Evolutionary conservation across 2,888 invertebrate genomes (phyloP).

Genomic region (Cosmopolites sordidus): DNA sequence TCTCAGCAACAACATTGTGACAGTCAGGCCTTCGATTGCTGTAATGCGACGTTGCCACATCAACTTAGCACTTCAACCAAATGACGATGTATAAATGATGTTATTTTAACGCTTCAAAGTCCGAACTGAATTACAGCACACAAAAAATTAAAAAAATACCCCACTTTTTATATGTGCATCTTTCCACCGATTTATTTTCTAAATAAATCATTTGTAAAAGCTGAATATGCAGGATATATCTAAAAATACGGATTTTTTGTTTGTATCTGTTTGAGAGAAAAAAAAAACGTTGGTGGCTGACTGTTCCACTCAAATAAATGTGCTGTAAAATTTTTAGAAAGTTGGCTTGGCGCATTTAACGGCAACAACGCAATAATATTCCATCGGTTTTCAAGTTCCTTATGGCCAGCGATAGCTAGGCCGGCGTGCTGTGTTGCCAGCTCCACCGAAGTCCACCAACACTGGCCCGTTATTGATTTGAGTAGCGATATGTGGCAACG

Average conservation of each 20-base stretch:
- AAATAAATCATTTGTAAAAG: too few species aligned
- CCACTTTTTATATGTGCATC: too few species aligned
- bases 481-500: slow-evolving; percentile 41
- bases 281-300: too few species aligned
- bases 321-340: slow-evolving; percentile 1
- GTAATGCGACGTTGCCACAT: slow-evolving; percentile 11
- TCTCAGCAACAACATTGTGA: slow-evolving; percentile 13
- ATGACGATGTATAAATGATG: too few species aligned
- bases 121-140: too few species aligned
- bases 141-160: too few species aligned
- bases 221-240: too few species aligned
- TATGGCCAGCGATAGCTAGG: slow-evolving; percentile 22
- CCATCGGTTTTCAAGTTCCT: slow-evolving; percentile 23
- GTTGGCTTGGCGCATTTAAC: background rate
- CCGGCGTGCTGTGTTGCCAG: slow-evolving; percentile 36
- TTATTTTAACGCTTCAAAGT: too few species aligned
- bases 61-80: too few species aligned
- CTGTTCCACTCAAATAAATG: background rate
- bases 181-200: too few species aligned
- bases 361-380: slow-evolving; percentile 26
- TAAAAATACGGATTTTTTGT: too few species aligned
- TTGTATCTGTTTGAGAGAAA: too few species aligned
- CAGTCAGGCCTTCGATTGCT: slow-evolving; percentile 6
- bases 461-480: slow-evolving; percentile 46
- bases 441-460: slow-evolving; percentile 32